phyloP scores from a whole-genome alignment of 1,140 invertebrate species.

The Steinernema feltiae region DNA sequence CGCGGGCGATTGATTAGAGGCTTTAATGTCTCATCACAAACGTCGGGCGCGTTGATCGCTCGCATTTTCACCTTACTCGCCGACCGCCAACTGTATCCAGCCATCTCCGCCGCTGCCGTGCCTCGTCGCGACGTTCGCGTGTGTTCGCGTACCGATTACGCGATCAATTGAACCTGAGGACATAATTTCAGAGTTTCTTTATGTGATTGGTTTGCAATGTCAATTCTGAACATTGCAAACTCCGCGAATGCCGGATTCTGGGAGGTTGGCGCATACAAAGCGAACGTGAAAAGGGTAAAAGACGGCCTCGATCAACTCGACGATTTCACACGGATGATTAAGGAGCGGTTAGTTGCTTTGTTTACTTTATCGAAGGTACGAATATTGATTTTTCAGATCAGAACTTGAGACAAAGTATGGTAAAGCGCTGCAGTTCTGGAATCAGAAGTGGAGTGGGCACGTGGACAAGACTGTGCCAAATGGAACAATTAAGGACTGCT shows the following conservation, averaged over 20 bases:
- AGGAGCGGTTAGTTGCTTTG: constrained; percentile 28
- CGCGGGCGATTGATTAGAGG: neutral
- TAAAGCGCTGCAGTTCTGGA: constrained; percentile 45
- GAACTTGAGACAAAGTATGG: constrained; percentile 50
- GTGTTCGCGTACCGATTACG: neutral
- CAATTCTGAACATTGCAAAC: neutral
- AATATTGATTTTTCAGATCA: constrained; percentile 20
- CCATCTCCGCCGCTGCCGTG: no score
- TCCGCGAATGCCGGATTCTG: constrained; percentile 28
- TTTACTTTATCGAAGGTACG: neutral
- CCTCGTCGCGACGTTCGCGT: no score
- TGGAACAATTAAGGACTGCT: constrained; percentile 27
- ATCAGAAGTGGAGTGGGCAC: constrained; percentile 44
- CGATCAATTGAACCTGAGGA: no score
- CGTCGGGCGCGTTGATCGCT: neutral
- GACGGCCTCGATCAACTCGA: constrained; percentile 55
- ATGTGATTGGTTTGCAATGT: neutral
- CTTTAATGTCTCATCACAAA: neutral
- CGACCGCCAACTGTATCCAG: neutral
- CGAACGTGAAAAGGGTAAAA: constrained; percentile 49
- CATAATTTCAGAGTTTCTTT: constrained; percentile 12
- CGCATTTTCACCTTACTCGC: neutral
- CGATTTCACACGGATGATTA: constrained; percentile 46
- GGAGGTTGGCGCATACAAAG: constrained; percentile 48
- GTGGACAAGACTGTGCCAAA: constrained; percentile 37